phyloP scores from a whole-genome alignment of 1,140 invertebrate genomes.

The Hylyphantes graminicola region DNA sequence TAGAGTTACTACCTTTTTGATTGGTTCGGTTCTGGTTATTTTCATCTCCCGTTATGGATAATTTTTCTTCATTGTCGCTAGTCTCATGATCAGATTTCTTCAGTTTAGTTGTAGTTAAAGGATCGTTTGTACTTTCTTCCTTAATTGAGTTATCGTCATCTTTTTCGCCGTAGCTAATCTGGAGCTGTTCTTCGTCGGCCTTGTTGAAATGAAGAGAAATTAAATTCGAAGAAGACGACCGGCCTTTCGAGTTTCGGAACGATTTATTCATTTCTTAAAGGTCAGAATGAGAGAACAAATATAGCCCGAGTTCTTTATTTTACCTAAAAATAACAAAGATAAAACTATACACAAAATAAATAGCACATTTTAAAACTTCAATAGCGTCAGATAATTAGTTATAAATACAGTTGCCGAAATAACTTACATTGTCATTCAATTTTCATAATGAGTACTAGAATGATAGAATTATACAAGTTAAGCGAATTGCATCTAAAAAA shows the following conservation, averaged over 20 bases:
- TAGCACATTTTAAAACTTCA: too few species aligned
- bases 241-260: slow-evolving; percentile 21
- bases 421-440: too few species aligned
- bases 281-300: background rate
- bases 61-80: slow-evolving; percentile 23
- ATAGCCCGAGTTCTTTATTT: background rate
- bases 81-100: background rate
- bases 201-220: slow-evolving; percentile 55
- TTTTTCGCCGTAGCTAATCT: slow-evolving; percentile 51
- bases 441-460: background rate
- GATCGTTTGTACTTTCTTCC: slow-evolving; percentile 1
- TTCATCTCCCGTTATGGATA: background rate
- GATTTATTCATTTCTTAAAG: slow-evolving; percentile 45
- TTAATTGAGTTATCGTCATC: background rate
- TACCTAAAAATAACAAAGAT: background rate
- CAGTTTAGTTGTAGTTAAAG: background rate
- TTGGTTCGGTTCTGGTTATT: background rate
- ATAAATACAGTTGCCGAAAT: too few species aligned
- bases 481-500: background rate
- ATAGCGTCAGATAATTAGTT: too few species aligned
- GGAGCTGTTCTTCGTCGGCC: slow-evolving; percentile 52
- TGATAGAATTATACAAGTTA: background rate
- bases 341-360: too few species aligned
- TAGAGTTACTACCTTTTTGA: background rate
- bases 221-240: slow-evolving; percentile 33